phyloP scores from a whole-genome alignment of 2,888 invertebrate species.

The Noctua fimbriata region DNA sequence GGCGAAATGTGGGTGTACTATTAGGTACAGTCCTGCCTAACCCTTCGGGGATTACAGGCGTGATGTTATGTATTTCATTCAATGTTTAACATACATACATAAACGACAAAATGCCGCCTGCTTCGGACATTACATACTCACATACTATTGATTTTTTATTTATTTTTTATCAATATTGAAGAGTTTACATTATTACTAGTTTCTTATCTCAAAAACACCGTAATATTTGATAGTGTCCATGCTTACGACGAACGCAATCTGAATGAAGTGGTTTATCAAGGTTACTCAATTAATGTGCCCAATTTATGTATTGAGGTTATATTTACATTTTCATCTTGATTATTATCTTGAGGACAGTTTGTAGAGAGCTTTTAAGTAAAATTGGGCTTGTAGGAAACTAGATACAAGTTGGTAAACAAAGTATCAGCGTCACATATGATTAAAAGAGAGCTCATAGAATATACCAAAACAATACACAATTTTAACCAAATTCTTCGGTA shows the following conservation, averaged over 20 bases:
- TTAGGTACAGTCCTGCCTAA: too few species aligned
- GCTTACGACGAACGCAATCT: not conserved
- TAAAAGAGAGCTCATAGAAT: not conserved
- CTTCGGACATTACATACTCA: not conserved
- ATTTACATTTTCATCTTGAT: conserved; percentile 40
- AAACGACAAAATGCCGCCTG: not conserved
- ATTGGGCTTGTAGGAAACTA: not conserved
- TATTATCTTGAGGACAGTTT: not conserved
- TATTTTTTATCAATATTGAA: not conserved
- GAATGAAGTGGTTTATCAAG: conserved; percentile 34
- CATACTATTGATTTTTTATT: not conserved
- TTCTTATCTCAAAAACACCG: not conserved
- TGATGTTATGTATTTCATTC: too few species aligned
- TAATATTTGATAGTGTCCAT: not conserved
- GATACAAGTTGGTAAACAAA: conserved; percentile 28
- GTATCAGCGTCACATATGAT: not conserved
- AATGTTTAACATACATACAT: not conserved
- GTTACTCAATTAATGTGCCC: conserved; percentile 44
- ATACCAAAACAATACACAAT: conserved; percentile 38
- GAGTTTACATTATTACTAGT: not conserved
- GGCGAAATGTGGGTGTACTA: too few species aligned
- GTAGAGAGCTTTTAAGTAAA: not conserved
- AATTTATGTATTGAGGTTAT: conserved; percentile 55
- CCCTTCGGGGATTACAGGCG: too few species aligned
- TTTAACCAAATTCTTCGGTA: not conserved